Evolutionary conservation across 2,797 vertebrate species (phyloP), one percentile per base, ranked within the genome.

Genomic region (Pipistrellus pygmaeus): DNA sequence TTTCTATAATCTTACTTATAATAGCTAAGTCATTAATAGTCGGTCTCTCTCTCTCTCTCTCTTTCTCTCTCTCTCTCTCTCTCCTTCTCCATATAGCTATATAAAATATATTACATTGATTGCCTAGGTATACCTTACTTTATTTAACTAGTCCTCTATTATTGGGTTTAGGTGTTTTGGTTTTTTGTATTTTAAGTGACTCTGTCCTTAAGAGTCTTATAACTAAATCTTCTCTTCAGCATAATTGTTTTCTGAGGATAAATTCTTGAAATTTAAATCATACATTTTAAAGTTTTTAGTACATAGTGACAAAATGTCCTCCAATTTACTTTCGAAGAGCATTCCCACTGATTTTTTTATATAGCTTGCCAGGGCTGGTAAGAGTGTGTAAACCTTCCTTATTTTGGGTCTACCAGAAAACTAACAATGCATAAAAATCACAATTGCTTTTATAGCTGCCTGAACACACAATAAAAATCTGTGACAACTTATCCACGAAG

Each of bases 381-480:
- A 84, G 27, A 7, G 9, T 66, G 18, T 20, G 21, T 35, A 86
- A 62, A 41, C 7, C 41, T 93, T 94, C 5, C 35, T 89, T 90
- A 66, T 46, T 93, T 92, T 89, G 91, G 27, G 25, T 27, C 25
- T 85, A 51, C 20, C 25, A 80, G 21, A 15, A 94, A 68, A 75
- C 30, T 93, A 93, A 92, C 66, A 91, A 44, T 35, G 3, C 32
- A 57, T 20, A 73, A 60, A 60, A 85, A 0, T 85, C 3, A 20
- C 0, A 10, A 21, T 87, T 44, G 0, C 51, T 89, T 69, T 83
- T 75, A 15, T 82, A 98, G 98, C n/a, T 98, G 0, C 88, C 96
- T 1, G 97, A 97, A 91, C 97, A 98, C 80, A 97, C 97, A 0
- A 46, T 96, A 78, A 98, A 97, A 92, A 83, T 97, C 78, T 99